Base-by-base conservation (phyloP, 2,113 vertebrate species). In the Edolisoma coerulescens region DNA sequence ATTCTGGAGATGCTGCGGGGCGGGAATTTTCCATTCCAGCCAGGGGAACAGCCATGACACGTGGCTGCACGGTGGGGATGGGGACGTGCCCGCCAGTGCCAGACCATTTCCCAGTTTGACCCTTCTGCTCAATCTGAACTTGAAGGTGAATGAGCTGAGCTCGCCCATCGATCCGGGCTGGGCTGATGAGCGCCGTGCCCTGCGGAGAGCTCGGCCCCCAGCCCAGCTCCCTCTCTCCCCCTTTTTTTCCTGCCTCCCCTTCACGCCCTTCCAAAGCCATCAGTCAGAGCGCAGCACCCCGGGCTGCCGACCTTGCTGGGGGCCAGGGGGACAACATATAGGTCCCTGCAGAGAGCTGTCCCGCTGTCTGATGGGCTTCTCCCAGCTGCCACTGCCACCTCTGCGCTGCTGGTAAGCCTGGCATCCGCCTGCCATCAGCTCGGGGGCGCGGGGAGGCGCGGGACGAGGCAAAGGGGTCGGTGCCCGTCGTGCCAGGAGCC, bases 191-290 rank as follows among this genome's bases (percentile, higher is more conserved):
- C 2, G 3, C 88, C 17, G 5, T 92, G 89, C 93, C 96, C 96
- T 70, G 93, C 37, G 44, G 97, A 90, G 81, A 76, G 70, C 82
- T 57, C 2, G 1, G 70, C 57, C 28, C 54, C 74, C 88, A 84
- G 96, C 45, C 60, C 23, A 60, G 69, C 52, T 95, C 98, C 96
- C 93, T 91, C 91, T 95, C 95, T 68, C 87, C 73, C 96, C 9
- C 16, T 71, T 70, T 82, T 92, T 83, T 95, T 75, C 70, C 94
- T 92, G 63, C 75, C 95, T 98, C 97, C 97, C 98, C 98, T 99
- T 99, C 98, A 98, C 96, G 98, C 98, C 98, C 95, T 96, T 99
- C 98, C 98, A 98, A 98, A 97, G 97, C 79, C 59, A 99, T 99
- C 98, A 98, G 97, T 98, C 97, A 95, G 95, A 95, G 80, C 1